phyloP scores from a whole-genome alignment of 1,140 invertebrate species.

The Steinernema feltiae region DNA sequence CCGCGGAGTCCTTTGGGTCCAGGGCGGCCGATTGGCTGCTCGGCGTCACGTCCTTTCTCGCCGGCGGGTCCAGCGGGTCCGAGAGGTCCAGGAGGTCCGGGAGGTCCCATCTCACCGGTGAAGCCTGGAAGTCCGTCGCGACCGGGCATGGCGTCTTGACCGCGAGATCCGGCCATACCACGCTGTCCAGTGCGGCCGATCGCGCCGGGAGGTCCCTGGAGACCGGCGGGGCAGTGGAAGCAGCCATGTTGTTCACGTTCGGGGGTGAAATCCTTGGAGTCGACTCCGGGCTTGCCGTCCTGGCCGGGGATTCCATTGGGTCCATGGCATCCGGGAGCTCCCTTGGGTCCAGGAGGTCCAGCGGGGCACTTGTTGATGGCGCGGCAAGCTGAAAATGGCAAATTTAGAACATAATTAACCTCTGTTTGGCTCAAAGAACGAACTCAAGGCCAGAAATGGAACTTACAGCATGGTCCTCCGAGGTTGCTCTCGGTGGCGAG shows the following conservation, averaged over 20 bases:
- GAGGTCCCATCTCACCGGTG: slow-evolving; percentile 21
- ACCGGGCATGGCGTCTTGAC: not conserved
- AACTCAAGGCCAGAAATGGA: too few species aligned
- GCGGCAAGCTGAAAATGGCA: too few species aligned
- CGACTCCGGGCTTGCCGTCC: not conserved
- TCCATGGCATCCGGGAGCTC: too few species aligned
- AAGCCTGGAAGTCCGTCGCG: not conserved
- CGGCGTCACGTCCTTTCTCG: slow-evolving; percentile 22
- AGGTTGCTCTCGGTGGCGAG: not conserved
- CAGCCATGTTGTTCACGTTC: not conserved
- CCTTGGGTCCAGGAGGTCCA: not conserved
- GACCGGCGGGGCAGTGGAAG: not conserved
- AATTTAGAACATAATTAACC: too few species aligned
- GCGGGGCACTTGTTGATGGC: not conserved
- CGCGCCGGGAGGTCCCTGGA: not conserved
- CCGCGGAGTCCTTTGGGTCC: slow-evolving; percentile 24
- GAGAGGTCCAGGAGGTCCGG: slow-evolving; percentile 27
- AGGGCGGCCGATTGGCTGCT: slow-evolving; percentile 26
- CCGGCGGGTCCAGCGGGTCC: not conserved
- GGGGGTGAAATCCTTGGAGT: not conserved
- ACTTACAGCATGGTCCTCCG: not conserved
- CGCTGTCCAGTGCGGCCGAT: not conserved
- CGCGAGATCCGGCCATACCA: not conserved
- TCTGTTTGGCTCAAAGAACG: too few species aligned
- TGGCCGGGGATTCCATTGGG: not conserved